Percentiles rank a stretch among this genome's conserved stretches.
These are phyloP conservation scores for Diadumene lineata DNA, from an alignment of 92 coral and sea anemone species.

Conservation along the genomic window DNA sequence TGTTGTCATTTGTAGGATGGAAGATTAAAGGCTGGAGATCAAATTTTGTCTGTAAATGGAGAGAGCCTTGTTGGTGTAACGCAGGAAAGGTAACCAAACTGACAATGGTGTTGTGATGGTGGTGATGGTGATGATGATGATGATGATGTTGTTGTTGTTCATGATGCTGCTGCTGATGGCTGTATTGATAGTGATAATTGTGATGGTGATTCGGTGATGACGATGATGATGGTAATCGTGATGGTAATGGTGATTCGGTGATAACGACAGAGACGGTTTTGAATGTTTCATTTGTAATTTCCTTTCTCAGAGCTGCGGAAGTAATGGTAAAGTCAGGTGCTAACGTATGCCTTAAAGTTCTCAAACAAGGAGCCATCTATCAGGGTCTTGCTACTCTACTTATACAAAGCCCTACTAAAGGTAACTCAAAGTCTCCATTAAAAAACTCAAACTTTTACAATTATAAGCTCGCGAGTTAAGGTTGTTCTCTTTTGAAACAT, in stretches of 20 bases:
- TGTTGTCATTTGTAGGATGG: constrained; percentile 71
- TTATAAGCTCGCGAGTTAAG: too few relatives aligned
- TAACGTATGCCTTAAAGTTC: constrained; percentile 61
- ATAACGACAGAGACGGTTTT: too few relatives aligned
- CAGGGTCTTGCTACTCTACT: constrained; percentile 90
- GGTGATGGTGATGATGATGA: background rate
- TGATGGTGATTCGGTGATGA: background rate
- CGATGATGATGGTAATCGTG: background rate
- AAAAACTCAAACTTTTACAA: too few relatives aligned
- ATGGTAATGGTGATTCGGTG: background rate
- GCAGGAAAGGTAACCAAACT: constrained; percentile 71
- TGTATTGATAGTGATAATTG: background rate
- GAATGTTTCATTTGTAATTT: too few relatives aligned
- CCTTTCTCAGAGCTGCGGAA: constrained; percentile 91
- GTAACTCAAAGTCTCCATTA: too few relatives aligned
- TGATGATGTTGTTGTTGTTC: background rate
- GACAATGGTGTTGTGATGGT: background rate
- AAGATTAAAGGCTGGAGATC: constrained; percentile 94
- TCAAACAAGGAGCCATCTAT: constrained; percentile 85
- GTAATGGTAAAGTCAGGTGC: constrained; percentile 82
- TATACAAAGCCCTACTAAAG: constrained; percentile 70
- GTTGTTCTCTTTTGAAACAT: too few relatives aligned
- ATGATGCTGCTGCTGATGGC: background rate
- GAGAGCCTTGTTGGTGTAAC: constrained; percentile 90
- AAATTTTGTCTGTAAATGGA: constrained; percentile 84